A percentile compares a stretch with the other conserved stretches of the same genome.
phyloP scores from a whole-genome alignment of 2,888 invertebrate genomes.

The Drosophila gaucha region DNA sequence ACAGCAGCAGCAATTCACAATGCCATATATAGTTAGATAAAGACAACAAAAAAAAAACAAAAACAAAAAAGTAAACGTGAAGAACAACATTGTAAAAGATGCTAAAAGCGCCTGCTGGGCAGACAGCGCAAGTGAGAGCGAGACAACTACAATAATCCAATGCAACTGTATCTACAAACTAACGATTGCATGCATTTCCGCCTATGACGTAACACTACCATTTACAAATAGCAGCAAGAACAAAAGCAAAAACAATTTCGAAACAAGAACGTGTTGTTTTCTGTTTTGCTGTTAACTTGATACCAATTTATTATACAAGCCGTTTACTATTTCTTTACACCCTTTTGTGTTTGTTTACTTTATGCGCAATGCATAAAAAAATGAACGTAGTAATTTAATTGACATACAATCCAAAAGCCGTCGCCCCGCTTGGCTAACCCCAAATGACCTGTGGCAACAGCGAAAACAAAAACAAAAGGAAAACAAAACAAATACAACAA shows the following conservation, averaged over 20 bases:
- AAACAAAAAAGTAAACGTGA: constrained; percentile 12
- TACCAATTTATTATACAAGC: constrained; percentile 63
- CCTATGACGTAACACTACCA: constrained; percentile 69
- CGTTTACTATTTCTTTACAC: constrained; percentile 30
- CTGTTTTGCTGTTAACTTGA: constrained; percentile 49
- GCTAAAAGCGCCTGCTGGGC: constrained; percentile 33
- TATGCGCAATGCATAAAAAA: constrained; percentile 27
- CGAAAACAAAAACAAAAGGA: constrained; percentile 11
- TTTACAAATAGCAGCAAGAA: constrained; percentile 53
- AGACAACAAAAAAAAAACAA: constrained; percentile 25
- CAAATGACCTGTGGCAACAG: constrained; percentile 37
- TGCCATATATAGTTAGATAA: constrained; percentile 58
- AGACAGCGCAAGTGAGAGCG: constrained; percentile 35
- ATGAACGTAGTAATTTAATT: constrained; percentile 41
- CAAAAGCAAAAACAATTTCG: constrained; percentile 22
- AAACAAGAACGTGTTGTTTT: constrained; percentile 22
- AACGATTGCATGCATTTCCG: constrained; percentile 63
- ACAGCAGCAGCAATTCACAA: constrained; percentile 54
- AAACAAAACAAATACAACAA: constrained; percentile 1
- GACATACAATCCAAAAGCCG: constrained; percentile 37
- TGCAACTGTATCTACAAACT: constrained; percentile 53
- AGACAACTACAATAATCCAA: constrained; percentile 49
- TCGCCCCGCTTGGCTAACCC: constrained; percentile 41
- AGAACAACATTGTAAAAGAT: constrained; percentile 20
- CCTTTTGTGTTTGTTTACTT: constrained; percentile 27